phyloP scores from a whole-genome alignment of 2,113 vertebrate genomes.

The Paradoxurus hermaphroditus region DNA sequence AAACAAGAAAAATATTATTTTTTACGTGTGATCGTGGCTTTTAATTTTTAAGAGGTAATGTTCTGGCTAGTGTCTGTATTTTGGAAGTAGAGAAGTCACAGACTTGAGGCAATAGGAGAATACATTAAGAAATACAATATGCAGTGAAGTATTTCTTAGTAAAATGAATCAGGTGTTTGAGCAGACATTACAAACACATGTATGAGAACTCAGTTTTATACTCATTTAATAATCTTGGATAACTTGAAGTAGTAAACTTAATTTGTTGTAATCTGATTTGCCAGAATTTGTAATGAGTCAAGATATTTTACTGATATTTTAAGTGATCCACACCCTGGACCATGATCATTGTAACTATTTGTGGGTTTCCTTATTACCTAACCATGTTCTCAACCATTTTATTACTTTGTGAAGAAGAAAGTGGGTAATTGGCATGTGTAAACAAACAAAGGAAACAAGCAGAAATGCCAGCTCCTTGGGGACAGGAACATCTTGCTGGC shows the following conservation, averaged over 20 bases:
- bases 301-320: not conserved
- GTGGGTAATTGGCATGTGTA: not conserved
- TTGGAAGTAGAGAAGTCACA: not conserved
- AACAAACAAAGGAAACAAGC: not conserved
- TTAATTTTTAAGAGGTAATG: constrained; percentile 14
- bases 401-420: constrained; percentile 10
- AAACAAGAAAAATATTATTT: not conserved
- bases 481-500: not conserved
- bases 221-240: not conserved
- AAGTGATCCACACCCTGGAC: not conserved
- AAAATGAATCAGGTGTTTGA: constrained; percentile 31
- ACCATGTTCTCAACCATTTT: not conserved
- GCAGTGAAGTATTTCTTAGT: not conserved
- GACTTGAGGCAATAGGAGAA: not conserved
- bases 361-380: not conserved
- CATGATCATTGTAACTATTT: not conserved
- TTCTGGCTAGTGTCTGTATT: not conserved
- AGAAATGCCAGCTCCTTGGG: not conserved
- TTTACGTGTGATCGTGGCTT: not conserved
- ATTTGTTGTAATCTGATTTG: not conserved
- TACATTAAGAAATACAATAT: not conserved
- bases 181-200: not conserved
- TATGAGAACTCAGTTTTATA: not conserved
- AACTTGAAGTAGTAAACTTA: not conserved
- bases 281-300: not conserved